Evolutionary conservation across 2,888 invertebrate species (phyloP), one percentile per base, ranked within the genome.

Genomic region (Prenolepis imparis): DNA sequence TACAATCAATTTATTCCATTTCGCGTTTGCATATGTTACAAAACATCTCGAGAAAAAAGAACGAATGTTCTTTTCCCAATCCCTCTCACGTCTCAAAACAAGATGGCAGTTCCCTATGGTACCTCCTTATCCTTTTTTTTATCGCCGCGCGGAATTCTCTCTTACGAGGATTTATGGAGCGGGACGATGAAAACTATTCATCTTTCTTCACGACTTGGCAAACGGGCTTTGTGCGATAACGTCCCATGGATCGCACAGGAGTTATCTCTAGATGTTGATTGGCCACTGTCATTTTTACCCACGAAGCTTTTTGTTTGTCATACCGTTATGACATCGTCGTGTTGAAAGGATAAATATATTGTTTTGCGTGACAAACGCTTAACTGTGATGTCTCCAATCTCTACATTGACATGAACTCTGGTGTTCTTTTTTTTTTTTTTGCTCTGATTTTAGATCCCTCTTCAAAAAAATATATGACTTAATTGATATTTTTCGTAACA

Each of bases 161-260:
- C 66, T 48, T 48, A 44, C 75, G 78, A 88, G 91, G 92, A 93
- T 93, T 93, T 92, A 93, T 93, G 92, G 91, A 87, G 89, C 87
- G 74, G 78, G 28, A 74, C 86, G 91, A 92, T 92, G 93, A 92
- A 92, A 93, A 92, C 93, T 92, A 93, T 93, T 90, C 89, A 91
- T 93, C 92, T 92, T 91, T 82, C 86, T 74, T 39, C 36, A 84
- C 32, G 73, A 72, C 83, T 80, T 67, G 74, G 84, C 70, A 84
- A 90, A 83, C 85, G 74, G 74, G 68, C 66, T 48, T 67, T 64
- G 83, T 83, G 28, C 86, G 90, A 90, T 91, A 91, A 88, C 88
- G 86, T 84, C 86, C 59, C 86, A 36, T 68, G 75, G 72, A 61
- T 83, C 84, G 52, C n/a, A n/a, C 67, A 74, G 63, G 80, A 77